These are phyloP conservation scores for Ophioninae sp. DNA, from an alignment of 2,888 invertebrate species.

Conservation along the genomic window DNA sequence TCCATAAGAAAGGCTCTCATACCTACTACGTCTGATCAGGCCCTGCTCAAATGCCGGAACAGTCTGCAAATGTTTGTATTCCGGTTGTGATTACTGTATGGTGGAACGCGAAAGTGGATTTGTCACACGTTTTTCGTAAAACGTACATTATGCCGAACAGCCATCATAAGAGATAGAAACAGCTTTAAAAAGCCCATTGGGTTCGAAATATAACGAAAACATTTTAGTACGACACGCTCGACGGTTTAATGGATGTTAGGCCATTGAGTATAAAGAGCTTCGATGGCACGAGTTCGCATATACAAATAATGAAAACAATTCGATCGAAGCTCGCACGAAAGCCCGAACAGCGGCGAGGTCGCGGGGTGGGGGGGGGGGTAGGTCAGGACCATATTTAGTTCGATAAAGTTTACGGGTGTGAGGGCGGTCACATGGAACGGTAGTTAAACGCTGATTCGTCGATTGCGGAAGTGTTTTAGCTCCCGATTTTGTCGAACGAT, in stretches of 20 bases:
- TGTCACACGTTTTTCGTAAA: neutral
- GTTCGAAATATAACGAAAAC: neutral
- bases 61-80: too few species aligned
- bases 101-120: neutral
- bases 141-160: neutral
- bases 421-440: conserved; percentile 5
- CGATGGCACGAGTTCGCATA: neutral
- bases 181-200: neutral
- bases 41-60: too few species aligned
- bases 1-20: too few species aligned
- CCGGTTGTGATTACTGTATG: neutral
- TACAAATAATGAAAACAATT: conserved; percentile 6
- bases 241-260: neutral
- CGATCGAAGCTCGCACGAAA: neutral
- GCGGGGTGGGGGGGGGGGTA: neutral
- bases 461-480: conserved; percentile 42
- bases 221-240: neutral
- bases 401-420: conserved; percentile 28
- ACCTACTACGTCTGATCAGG: too few species aligned
- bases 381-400: conserved; percentile 13
- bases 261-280: conserved; percentile 4
- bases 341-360: too few species aligned
- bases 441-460: conserved; percentile 9
- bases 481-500: conserved; percentile 17
- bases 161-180: neutral